A percentile compares a stretch with the other conserved stretches of the same genome.
phyloP scores from a whole-genome alignment of 2,888 invertebrate species.

The Cataglyphis rosenhaueri region DNA sequence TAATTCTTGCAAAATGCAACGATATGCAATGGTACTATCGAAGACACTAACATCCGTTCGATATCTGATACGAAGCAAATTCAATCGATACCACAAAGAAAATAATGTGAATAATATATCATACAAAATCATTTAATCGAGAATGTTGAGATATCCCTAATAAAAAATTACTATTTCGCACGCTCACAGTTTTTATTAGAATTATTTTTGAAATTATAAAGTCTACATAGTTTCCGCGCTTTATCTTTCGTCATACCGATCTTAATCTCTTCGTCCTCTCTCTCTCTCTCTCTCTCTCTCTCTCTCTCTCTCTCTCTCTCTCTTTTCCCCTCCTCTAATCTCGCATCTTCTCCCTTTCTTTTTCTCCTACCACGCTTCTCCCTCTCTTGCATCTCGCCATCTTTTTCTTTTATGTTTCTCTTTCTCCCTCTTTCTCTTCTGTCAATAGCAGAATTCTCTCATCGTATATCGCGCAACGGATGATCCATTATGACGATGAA shows the following conservation, averaged over 20 bases:
- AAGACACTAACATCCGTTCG: not conserved
- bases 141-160: not conserved
- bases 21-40: not conserved
- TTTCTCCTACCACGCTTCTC: not conserved
- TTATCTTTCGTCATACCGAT: conserved; percentile 30
- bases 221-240: not conserved
- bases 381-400: not conserved
- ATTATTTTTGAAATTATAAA: conserved; percentile 1
- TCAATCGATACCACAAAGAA: not conserved
- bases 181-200: not conserved
- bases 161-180: not conserved
- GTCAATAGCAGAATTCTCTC: conserved; percentile 47
- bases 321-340: not conserved
- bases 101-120: not conserved
- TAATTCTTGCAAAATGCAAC: not conserved
- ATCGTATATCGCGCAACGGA: conserved; percentile 22
- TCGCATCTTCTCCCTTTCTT: conserved; percentile 9
- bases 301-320: not conserved
- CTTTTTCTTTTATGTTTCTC: not conserved
- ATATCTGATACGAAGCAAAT: not conserved
- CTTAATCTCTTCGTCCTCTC: conserved; percentile 25
- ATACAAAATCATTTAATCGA: not conserved
- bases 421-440: not conserved
- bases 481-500: conserved; percentile 40
- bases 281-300: too few relatives aligned